Evolutionary conservation across 2,797 vertebrate species (phyloP).

Genomic region (Cossypha caffra): DNA sequence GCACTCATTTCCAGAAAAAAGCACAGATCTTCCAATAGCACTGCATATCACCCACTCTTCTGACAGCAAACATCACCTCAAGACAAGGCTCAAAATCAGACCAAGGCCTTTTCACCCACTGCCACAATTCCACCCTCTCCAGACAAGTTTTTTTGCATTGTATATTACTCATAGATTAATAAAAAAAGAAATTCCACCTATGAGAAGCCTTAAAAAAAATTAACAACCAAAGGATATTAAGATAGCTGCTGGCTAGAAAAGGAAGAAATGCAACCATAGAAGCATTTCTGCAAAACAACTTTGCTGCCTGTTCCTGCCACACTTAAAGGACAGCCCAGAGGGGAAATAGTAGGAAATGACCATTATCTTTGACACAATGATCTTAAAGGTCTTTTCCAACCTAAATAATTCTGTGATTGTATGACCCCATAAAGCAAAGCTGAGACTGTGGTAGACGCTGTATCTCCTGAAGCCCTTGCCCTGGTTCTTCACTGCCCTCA

Average conservation of each 20-base stretch:
- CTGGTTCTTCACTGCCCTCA: rapidly evolving
- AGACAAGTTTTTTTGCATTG: not conserved
- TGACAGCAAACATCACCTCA: not conserved
- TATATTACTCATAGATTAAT: not conserved
- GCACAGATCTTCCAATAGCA: not conserved
- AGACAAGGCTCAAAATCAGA: not conserved
- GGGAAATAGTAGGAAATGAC: not conserved
- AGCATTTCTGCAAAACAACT: not conserved
- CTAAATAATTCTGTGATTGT: not conserved
- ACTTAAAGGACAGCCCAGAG: not conserved
- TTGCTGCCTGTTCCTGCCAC: not conserved
- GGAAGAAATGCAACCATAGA: not conserved
- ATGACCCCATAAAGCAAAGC: not conserved
- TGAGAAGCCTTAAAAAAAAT: not conserved
- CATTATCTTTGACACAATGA: not conserved
- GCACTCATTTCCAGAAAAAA: not conserved
- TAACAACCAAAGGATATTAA: not conserved
- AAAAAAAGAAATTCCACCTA: not conserved
- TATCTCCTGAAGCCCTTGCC: not conserved
- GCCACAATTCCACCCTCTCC: not conserved
- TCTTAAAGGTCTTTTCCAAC: not conserved
- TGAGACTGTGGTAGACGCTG: not conserved
- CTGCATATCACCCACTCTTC: not conserved
- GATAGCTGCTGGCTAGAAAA: not conserved
- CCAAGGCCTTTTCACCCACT: not conserved